phyloP scores from a whole-genome alignment of 2,888 invertebrate species.

The Nemoura dubitans region DNA sequence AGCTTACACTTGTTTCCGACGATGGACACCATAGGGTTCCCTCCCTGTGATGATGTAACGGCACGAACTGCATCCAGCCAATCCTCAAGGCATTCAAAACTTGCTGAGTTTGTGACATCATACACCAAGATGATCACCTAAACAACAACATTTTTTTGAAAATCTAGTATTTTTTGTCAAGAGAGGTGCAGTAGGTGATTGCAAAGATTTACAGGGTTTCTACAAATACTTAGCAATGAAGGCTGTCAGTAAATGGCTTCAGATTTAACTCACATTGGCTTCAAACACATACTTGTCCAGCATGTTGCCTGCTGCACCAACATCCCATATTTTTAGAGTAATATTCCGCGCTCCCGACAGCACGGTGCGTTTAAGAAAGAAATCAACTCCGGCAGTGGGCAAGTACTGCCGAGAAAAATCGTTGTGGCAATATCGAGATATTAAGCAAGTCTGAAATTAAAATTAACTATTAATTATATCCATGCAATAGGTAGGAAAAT shows the following conservation, averaged over 20 bases:
- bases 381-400: slow-evolving; percentile 77
- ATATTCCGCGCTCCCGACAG: slow-evolving; percentile 69
- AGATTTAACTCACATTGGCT: slow-evolving; percentile 67
- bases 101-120: slow-evolving; percentile 81
- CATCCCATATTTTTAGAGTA: slow-evolving; percentile 82
- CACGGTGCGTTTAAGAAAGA: slow-evolving; percentile 72
- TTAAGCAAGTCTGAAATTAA: slow-evolving; percentile 67
- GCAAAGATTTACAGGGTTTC: no score
- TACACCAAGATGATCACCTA: slow-evolving; percentile 83
- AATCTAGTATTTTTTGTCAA: no score
- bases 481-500: not conserved
- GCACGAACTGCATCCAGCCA: slow-evolving; percentile 73
- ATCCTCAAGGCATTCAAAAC: slow-evolving; percentile 77
- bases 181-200: no score
- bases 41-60: slow-evolving; percentile 60
- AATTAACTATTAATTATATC: not conserved
- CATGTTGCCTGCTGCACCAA: slow-evolving; percentile 84
- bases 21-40: slow-evolving; percentile 68
- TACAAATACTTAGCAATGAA: no score
- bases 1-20: slow-evolving; percentile 73
- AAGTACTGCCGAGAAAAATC: slow-evolving; percentile 69
- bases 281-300: slow-evolving; percentile 77
- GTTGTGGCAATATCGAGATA: slow-evolving; percentile 72
- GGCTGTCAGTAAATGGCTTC: not conserved
- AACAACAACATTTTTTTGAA: no score